phyloP scores from a whole-genome alignment of 2,113 vertebrate genomes.

The Sciurus niger region DNA sequence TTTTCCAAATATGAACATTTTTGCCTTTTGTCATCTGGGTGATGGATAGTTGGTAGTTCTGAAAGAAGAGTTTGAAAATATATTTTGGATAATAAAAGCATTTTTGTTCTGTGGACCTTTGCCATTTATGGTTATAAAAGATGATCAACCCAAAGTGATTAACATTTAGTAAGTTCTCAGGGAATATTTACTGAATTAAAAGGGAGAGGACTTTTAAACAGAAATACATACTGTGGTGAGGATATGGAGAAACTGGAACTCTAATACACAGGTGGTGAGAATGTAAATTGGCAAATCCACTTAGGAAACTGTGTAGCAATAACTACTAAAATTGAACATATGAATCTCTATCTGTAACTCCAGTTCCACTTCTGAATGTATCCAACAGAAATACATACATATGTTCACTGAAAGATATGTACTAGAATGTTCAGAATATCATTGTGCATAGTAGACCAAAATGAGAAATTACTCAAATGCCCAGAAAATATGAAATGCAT shows the following conservation, averaged over 20 bases:
- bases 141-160: not conserved
- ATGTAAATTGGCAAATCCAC: not conserved
- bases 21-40: not conserved
- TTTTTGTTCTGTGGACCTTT: not conserved
- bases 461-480: not conserved
- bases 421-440: not conserved
- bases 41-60: not conserved
- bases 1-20: not conserved
- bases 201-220: not conserved
- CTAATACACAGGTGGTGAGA: not conserved
- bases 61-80: not conserved
- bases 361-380: not conserved
- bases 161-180: not conserved
- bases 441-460: not conserved
- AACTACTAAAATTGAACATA: constrained; percentile 29
- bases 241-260: constrained; percentile 19
- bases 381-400: not conserved
- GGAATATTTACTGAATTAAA: not conserved
- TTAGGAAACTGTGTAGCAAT: constrained; percentile 14
- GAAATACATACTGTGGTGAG: not conserved
- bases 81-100: constrained; percentile 13
- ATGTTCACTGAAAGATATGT: not conserved
- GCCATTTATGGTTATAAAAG: not conserved
- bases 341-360: constrained; percentile 8
- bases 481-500: constrained; percentile 17